phyloP scores from a whole-genome alignment of 2,888 invertebrate species.

The Athalia circularis region DNA sequence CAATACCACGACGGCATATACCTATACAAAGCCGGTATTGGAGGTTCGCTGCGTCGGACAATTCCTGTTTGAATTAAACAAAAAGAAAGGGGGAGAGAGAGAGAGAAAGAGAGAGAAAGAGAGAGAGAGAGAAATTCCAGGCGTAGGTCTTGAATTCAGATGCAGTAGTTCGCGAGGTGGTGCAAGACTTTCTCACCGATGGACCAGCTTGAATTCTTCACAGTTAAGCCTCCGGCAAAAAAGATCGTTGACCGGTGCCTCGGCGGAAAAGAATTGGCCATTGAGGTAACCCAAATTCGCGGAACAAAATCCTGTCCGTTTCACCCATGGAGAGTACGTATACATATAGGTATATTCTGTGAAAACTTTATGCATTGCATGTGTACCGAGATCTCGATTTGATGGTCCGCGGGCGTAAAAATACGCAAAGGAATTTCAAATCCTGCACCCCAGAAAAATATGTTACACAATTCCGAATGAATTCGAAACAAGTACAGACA shows the following conservation, averaged over 20 bases:
- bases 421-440: too few species aligned
- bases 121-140: constrained; percentile 9
- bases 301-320: constrained; percentile 20
- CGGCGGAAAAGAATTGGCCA: constrained; percentile 42
- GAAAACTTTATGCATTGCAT: not conserved
- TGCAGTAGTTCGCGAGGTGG: constrained; percentile 15
- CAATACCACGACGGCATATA: not conserved
- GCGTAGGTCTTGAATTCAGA: constrained; percentile 33
- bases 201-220: constrained; percentile 28
- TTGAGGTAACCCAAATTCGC: constrained; percentile 39
- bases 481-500: too few species aligned
- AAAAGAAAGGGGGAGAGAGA: not conserved
- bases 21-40: not conserved
- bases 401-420: too few species aligned
- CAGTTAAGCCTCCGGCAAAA: constrained; percentile 17
- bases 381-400: too few species aligned
- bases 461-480: too few species aligned
- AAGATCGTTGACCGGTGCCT: constrained; percentile 54
- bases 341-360: not conserved
- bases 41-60: not conserved
- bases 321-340: not conserved
- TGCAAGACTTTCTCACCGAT: constrained; percentile 43
- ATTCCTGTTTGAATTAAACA: constrained; percentile 14
- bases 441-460: too few species aligned
- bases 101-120: not conserved